Percentiles rank a stretch among this genome's conserved stretches.
These are phyloP conservation scores for Andrena trimmerana DNA, from an alignment of 2,888 invertebrate species.

Conservation along the genomic window DNA sequence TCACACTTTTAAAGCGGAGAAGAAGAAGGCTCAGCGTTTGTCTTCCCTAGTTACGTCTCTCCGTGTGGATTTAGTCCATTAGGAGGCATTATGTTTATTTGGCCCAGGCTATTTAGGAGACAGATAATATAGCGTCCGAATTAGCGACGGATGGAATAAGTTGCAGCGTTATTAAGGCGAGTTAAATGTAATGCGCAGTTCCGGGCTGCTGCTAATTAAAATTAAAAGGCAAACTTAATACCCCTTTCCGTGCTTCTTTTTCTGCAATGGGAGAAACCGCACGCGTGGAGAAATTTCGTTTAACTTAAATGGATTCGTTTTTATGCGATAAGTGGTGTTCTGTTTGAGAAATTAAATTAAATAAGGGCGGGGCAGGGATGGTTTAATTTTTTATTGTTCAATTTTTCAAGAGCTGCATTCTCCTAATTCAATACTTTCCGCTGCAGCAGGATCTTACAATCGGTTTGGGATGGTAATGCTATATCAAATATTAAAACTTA, in stretches of 20 bases:
- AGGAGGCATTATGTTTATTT: conserved; percentile 57
- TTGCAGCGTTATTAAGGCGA: conserved; percentile 17
- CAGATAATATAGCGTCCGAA: conserved; percentile 38
- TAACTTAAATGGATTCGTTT: neutral
- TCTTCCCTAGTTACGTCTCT: conserved; percentile 51
- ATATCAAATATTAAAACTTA: neutral
- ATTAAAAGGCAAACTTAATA: conserved; percentile 24
- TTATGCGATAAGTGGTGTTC: neutral
- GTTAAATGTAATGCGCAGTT: conserved; percentile 25
- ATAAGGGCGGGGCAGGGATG: neutral
- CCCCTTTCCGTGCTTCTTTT: neutral
- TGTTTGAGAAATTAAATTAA: neutral
- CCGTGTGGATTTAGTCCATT: conserved; percentile 54
- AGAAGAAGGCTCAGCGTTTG: conserved; percentile 51
- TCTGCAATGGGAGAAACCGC: neutral
- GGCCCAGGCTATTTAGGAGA: conserved; percentile 23
- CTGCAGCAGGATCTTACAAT: neutral
- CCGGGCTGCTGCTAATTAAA: conserved; percentile 35
- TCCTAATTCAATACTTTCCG: neutral
- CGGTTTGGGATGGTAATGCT: neutral
- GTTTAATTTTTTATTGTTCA: neutral
- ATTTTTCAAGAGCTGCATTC: neutral
- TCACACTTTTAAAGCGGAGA: conserved; percentile 42
- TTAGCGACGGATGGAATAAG: conserved; percentile 32
- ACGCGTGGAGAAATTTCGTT: neutral